Conservation (phyloP, 2,888 invertebrate species). For the Drosophila prostipennis region DNA sequence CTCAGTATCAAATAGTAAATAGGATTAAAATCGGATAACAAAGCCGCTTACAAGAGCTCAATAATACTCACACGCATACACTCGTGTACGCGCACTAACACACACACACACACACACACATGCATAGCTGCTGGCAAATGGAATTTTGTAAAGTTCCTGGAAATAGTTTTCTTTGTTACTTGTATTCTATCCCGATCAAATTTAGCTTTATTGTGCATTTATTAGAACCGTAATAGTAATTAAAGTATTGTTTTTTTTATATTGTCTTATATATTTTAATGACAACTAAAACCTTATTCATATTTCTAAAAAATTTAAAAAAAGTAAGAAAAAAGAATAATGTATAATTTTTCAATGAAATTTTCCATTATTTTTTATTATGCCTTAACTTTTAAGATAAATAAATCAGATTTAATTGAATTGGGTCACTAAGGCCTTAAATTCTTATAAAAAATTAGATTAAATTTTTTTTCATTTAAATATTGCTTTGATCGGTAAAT, state of each 20-base stretch:
- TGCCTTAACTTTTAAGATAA: too few species aligned
- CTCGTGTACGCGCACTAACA: not conserved
- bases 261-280: too few species aligned
- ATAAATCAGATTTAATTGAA: too few species aligned
- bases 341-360: too few species aligned
- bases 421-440: too few species aligned
- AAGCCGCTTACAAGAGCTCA: conserved; percentile 14
- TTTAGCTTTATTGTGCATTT: not conserved
- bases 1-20: not conserved
- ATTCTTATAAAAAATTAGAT: too few species aligned
- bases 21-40: conserved; percentile 13
- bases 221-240: not conserved
- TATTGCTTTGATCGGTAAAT: not conserved
- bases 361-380: too few species aligned
- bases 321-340: too few species aligned
- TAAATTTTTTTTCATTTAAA: too few species aligned
- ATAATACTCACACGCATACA: conserved; percentile 2
- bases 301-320: too few species aligned
- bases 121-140: conserved; percentile 39
- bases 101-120: not conserved
- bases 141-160: conserved; percentile 1
- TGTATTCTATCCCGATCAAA: not conserved
- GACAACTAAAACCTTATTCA: too few species aligned
- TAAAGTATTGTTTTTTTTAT: not conserved
- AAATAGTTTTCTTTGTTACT: conserved; percentile 1